Evolutionary conservation across 2,888 invertebrate species (phyloP).

Genomic region (Busseola fusca): DNA sequence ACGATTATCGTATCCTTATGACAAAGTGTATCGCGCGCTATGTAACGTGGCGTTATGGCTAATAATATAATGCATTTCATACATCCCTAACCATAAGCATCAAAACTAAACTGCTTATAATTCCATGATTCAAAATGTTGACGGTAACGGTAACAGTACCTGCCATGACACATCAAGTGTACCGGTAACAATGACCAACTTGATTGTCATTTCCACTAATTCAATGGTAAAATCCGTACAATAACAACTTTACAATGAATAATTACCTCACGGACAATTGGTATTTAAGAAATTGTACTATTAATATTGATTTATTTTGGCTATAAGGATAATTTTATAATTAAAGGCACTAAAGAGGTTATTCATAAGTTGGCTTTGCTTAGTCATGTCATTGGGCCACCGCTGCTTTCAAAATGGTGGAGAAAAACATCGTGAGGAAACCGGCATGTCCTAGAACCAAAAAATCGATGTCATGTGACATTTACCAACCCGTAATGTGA

Average conservation of each 20-base stretch:
- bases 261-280: constrained; percentile 22
- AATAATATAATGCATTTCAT: background rate
- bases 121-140: constrained; percentile 46
- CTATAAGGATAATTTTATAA: constrained; percentile 24
- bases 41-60: background rate
- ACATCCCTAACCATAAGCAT: constrained; percentile 3
- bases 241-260: constrained; percentile 44
- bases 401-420: background rate
- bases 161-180: constrained; percentile 53
- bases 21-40: background rate
- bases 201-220: constrained; percentile 53
- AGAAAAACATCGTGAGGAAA: background rate
- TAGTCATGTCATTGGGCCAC: constrained; percentile 15
- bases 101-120: constrained; percentile 17
- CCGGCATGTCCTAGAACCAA: background rate
- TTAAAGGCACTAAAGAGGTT: constrained; percentile 5
- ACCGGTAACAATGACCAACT: constrained; percentile 53
- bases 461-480: background rate
- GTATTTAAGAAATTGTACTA: constrained; percentile 25
- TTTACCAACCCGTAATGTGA: no score
- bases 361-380: constrained; percentile 17
- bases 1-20: background rate
- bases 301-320: constrained; percentile 21
- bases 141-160: constrained; percentile 47
- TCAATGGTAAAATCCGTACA: constrained; percentile 50